Evolutionary conservation across 2,888 invertebrate species (phyloP).

Genomic region (Orthosia gracilis): DNA sequence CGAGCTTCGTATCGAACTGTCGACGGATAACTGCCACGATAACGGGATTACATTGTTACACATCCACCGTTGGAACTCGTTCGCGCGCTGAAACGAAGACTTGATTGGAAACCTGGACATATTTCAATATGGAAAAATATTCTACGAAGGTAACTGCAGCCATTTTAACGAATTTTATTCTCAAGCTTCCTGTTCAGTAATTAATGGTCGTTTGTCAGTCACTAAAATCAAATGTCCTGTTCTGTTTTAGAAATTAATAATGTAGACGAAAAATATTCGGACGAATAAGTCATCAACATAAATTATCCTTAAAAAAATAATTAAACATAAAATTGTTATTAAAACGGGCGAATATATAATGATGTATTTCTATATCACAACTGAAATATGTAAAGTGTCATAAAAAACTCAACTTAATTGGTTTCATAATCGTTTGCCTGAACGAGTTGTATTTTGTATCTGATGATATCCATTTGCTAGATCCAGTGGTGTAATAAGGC

Average conservation of each 20-base stretch:
- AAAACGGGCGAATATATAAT: too few species aligned
- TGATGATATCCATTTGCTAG: not conserved
- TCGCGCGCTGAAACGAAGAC: constrained; percentile 46
- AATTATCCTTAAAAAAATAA: not conserved
- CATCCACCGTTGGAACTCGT: constrained; percentile 50
- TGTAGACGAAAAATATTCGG: too few species aligned
- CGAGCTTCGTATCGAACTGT: constrained; percentile 38
- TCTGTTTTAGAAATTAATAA: not conserved
- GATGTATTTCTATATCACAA: not conserved
- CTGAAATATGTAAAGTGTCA: not conserved
- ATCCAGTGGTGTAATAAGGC: not conserved
- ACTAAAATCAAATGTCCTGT: not conserved
- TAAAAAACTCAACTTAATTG: not conserved
- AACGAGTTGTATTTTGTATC: not conserved
- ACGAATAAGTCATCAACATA: not conserved
- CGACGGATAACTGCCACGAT: constrained; percentile 48
- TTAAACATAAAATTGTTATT: not conserved
- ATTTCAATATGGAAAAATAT: constrained; percentile 40
- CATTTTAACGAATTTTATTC: not conserved
- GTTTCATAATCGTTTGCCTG: not conserved
- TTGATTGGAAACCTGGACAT: constrained; percentile 53
- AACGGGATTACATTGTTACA: constrained; percentile 59
- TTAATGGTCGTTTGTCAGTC: not conserved
- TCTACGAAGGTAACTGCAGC: not conserved
- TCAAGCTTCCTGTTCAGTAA: not conserved